Conservation (phyloP, 2,113 vertebrate genomes). For the Proteles cristata region DNA sequence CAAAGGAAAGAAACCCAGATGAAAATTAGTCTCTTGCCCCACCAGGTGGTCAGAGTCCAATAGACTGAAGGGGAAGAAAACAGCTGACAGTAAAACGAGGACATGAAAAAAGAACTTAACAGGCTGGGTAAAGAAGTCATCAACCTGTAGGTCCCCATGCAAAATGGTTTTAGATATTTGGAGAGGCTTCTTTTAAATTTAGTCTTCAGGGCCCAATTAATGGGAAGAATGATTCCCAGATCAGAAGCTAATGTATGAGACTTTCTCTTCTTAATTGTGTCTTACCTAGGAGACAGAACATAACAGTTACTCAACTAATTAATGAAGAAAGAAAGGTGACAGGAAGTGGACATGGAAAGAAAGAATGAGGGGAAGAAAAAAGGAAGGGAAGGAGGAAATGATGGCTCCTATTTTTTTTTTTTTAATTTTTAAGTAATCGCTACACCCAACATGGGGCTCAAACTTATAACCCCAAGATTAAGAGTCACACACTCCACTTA, state of each 20-base stretch:
- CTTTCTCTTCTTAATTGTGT: not conserved
- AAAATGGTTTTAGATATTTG: not conserved
- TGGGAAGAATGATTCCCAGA: not conserved
- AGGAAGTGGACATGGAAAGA: not conserved
- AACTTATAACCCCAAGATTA: not conserved
- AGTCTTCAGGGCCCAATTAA: not conserved
- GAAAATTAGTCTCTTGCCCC: not conserved
- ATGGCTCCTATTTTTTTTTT: not conserved
- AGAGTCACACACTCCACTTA: not conserved
- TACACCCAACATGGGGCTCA: not conserved
- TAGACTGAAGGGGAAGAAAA: not conserved
- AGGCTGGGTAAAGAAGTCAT: not conserved
- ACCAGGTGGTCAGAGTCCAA: not conserved
- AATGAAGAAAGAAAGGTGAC: not conserved
- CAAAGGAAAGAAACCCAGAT: not conserved
- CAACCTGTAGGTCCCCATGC: not conserved
- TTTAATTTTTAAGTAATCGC: not conserved
- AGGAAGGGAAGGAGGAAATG: not conserved
- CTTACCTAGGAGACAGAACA: not conserved
- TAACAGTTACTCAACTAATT: not conserved
- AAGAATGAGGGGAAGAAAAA: not conserved
- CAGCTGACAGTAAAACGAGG: fast-evolving
- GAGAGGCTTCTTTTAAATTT: not conserved
- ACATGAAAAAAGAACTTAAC: not conserved
- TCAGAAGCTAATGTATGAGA: not conserved